Base-by-base conservation (phyloP, 2,797 vertebrate species). In the Aulostomus chinensis region DNA sequence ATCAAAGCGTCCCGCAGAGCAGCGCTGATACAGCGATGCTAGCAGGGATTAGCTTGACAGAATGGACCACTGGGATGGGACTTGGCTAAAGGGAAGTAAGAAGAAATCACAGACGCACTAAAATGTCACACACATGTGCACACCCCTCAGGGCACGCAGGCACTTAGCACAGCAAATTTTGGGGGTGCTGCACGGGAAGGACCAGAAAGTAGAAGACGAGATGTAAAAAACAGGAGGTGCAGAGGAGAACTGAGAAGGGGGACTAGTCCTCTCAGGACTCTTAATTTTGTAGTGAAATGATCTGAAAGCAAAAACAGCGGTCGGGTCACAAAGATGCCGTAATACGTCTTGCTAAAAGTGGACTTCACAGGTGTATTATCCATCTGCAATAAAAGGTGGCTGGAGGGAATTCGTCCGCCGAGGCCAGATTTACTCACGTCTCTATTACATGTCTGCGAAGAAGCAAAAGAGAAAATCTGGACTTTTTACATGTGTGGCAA, bases 401-500 rank as follows among this genome's bases (percentile, higher is more conserved):
- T 67, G 48, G 39, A 54, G 65, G 65, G 59, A 73, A 51, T 60
- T 69, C 56, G 60, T 57, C 60, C 58, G 59, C 80, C 68, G 73
- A 38, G 54, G 69, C 70, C 75, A 76, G 75, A 68, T 60, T 60
- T 40, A 41, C 72, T 83, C 64, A 42, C 25, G 32, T 81, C 81
- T 85, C 76, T 71, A 68, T 88, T 84, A 83, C 76, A 79, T 55
- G 71, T 84, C 75, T 84, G 74, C 74, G 64, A 77, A 55, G 55
- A 41, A 83, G 72, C 47, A 58, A 65, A 80, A 72, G 53, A 77
- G 78, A 66, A 86, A 86, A 88, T 87, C 78, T 87, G 80, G 79
- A 77, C 58, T 78, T 88, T 88, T 86, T 86, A 86, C 76, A 85
- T 53, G 70, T 30, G 55, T 88, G 87, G 85, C 85, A 54, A 46